A percentile compares a stretch with the other conserved stretches of the same genome.
These are phyloP conservation scores for Lamellibrachia columna DNA, from an alignment of 2,888 invertebrate genomes.

Conservation along the genomic window DNA sequence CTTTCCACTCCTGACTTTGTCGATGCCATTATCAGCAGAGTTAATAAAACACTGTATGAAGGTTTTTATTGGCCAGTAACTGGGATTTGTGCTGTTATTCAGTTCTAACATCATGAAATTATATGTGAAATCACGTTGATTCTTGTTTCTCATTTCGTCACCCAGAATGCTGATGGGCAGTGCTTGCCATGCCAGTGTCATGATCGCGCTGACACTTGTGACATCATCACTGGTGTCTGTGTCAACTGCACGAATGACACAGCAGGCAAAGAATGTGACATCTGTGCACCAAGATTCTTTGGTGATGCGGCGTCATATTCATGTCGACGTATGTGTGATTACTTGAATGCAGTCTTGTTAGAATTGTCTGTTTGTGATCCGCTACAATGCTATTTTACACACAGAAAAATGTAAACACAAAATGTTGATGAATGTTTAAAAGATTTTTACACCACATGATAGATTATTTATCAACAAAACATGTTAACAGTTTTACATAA, in stretches of 20 bases:
- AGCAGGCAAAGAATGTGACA: slow-evolving; percentile 74
- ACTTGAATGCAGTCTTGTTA: not conserved
- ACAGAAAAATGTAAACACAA: too few relatives aligned
- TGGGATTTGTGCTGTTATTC: too few relatives aligned
- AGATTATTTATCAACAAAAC: too few relatives aligned
- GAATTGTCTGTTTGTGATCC: too few relatives aligned
- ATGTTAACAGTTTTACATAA: too few relatives aligned
- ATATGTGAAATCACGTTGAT: not conserved
- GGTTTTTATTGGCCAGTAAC: too few relatives aligned
- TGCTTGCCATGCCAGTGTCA: slow-evolving; percentile 97
- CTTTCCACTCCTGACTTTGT: too few relatives aligned
- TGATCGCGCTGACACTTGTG: slow-evolving; percentile 72
- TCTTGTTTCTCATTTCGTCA: not conserved
- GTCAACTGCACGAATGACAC: slow-evolving; percentile 91
- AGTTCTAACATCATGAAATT: too few relatives aligned
- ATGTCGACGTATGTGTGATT: slow-evolving; percentile 37
- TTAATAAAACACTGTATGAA: too few relatives aligned
- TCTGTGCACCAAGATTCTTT: slow-evolving; percentile 90
- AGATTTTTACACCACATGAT: not conserved
- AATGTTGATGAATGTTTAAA: not conserved
- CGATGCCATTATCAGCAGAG: too few relatives aligned
- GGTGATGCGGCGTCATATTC: slow-evolving; percentile 73
- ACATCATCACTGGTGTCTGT: slow-evolving; percentile 71
- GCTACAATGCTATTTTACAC: too few relatives aligned
- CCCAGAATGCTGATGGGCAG: slow-evolving; percentile 69